These are phyloP conservation scores for Caenorhabditis auriculariae DNA, from an alignment of 2,888 invertebrate species.

Conservation along the genomic window DNA sequence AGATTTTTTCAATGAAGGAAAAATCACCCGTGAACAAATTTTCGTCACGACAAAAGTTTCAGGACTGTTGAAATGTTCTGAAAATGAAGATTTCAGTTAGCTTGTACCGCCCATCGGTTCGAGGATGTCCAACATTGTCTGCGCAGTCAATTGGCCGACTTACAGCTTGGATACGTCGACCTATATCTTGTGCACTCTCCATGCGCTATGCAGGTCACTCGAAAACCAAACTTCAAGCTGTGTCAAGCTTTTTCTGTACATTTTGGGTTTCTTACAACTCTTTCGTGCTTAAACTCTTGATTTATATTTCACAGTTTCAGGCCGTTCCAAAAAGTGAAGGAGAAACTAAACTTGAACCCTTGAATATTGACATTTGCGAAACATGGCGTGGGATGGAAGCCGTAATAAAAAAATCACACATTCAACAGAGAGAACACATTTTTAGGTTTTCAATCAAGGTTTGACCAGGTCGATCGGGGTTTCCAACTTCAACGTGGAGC, in stretches of 20 bases:
- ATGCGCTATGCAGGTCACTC: slow-evolving; percentile 9
- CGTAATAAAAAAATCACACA: slow-evolving; percentile 4
- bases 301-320: no score
- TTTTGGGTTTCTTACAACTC: not conserved
- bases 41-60: slow-evolving; percentile 34
- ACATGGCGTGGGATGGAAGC: slow-evolving; percentile 36
- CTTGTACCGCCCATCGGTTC: slow-evolving; percentile 12
- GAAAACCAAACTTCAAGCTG: not conserved
- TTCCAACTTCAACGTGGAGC: slow-evolving; percentile 35
- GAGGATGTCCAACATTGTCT: slow-evolving; percentile 11
- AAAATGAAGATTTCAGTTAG: slow-evolving; percentile 13
- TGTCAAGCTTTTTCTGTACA: not conserved
- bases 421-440: not conserved
- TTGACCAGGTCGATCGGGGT: slow-evolving; percentile 22
- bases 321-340: no score
- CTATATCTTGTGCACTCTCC: slow-evolving; percentile 27
- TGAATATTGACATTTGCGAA: slow-evolving; percentile 8
- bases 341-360: no score
- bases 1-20: slow-evolving; percentile 72
- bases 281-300: no score
- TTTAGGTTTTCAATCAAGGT: slow-evolving; percentile 13
- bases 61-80: not conserved
- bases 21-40: slow-evolving; percentile 64
- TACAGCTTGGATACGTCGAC: slow-evolving; percentile 29
- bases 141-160: slow-evolving; percentile 10